Base-by-base conservation (phyloP, 2,797 vertebrate genomes). In the Labeo calbasu region DNA sequence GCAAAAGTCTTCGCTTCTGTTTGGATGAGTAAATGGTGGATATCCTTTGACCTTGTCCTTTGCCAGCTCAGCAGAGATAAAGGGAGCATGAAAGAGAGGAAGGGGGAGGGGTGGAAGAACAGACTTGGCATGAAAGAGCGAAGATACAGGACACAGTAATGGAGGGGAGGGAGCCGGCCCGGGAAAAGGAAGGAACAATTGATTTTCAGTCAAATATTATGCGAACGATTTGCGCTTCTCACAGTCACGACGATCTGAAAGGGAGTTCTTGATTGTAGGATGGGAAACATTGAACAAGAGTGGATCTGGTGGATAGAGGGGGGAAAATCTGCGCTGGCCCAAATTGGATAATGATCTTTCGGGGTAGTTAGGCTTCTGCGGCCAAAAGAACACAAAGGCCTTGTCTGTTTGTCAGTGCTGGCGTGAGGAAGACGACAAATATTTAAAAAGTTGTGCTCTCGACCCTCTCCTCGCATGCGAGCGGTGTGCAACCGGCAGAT, bases 31-130 rank as follows among this genome's bases (percentile, higher is more conserved):
- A 91, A 92, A 93, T 91, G 86, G 86, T 91, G 91, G 91, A 87
- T 91, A 89, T 87, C 87, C 81, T 88, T 88, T 94, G 93, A 94
- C 93, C 93, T 94, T 94, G 92, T 91, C 86, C 82, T 90, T 91
- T 94, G 92, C 91, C 88, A 92, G 91, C 91, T 93, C 93, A 94
- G 92, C 91, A 93, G 17, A 87, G 88, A 87, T 85, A 87, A 81
- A 77, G 72, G 28, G 69, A 75, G 79, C 46, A 79, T 73, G 83
- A 83, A 79, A 88, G 83, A 91, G 88, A 73, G 63, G 23, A 83
- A 48, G 61, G 78, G 83, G 66, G 78, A 84, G 89, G 86, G 81
- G 84, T 77, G 23, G 75, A 87, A 75, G 28, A 78, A 82, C 59
- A 85, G 71, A 77, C 59, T 63, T 79, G 77, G 81, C 83, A 77